Evolutionary conservation across 2,888 invertebrate species (phyloP), one percentile per base, ranked within the genome.

Genomic region (Caenorhabditis panamensis): DNA sequence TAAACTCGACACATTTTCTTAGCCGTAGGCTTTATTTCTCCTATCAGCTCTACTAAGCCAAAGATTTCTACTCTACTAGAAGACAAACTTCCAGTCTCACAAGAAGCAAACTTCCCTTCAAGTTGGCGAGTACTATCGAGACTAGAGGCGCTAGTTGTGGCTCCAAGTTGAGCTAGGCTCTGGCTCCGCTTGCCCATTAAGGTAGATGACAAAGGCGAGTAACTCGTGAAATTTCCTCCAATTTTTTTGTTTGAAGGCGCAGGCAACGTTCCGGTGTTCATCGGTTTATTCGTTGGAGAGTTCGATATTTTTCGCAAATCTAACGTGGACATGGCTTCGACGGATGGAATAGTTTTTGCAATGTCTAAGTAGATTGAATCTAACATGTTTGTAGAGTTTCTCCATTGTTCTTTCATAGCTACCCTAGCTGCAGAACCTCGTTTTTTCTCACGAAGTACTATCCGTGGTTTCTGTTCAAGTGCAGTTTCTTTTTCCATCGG

Each of bases 281-380:
- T 9, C 1, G 18, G 18, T 20, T 47, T 24, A 20, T 18, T 18
- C 1, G 47, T 1, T 13, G 28, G n/a, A 2, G 9, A 44, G 26
- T 31, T 51, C 6, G 63, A 47, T 28, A 8, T 28, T 58, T 67
- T 76, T 1, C 81, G 53, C 0, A 82, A 58, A 26, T 84, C 84
- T 9, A 83, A 58, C 0, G 81, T 83, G 0, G 86, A 86, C 83
- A 86, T 83, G 44, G 88, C 87, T 41, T 90, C 90, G 4, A 89
- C 86, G 0, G 90, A 87, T 9, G 90, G 90, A 37, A 90, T 90
- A 1, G 84, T 85, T 69, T 88, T 88, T 26, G 86, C 84, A 13
- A 90, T 76, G 61, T 90, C 90, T 16, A 88, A 81, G 75, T 90
- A 90, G 31, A 89, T 86, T 20, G 82, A 82, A 67, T 90, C 90